Conservation (phyloP, 2,888 invertebrate genomes). For the Dryocosmus kuriphilus region DNA sequence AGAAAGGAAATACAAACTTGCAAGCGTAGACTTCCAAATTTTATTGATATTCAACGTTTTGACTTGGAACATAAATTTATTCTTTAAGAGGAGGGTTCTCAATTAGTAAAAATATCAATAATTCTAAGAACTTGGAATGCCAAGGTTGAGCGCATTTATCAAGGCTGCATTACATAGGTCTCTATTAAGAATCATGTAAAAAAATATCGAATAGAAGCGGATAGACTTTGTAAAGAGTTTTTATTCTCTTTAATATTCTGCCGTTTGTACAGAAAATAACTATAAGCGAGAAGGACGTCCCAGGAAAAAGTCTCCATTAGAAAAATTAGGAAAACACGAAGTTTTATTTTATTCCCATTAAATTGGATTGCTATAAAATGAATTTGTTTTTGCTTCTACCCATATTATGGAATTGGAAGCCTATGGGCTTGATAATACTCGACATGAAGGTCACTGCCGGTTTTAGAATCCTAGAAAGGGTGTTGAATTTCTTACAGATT, state of each 20-base stretch:
- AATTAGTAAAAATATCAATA: slow-evolving; percentile 8
- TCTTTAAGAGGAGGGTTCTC: not conserved
- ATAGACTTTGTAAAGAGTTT: slow-evolving; percentile 14
- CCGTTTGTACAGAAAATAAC: slow-evolving; percentile 20
- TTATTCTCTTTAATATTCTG: not conserved
- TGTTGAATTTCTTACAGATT: slow-evolving; percentile 13
- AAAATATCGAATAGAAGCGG: slow-evolving; percentile 16
- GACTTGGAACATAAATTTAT: not conserved
- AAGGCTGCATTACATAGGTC: slow-evolving; percentile 22
- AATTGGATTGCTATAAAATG: slow-evolving; percentile 12
- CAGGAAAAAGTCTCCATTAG: not conserved
- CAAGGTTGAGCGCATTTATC: slow-evolving; percentile 19
- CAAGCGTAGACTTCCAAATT: not conserved
- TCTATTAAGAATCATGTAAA: slow-evolving; percentile 36
- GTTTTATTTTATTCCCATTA: slow-evolving; percentile 7
- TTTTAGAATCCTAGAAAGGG: slow-evolving; percentile 12
- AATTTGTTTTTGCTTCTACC: not conserved
- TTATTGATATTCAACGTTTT: not conserved
- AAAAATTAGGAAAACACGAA: not conserved
- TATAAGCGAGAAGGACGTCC: slow-evolving; percentile 33
- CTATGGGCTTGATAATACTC: not conserved
- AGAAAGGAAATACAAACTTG: slow-evolving; percentile 19
- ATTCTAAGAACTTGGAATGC: slow-evolving; percentile 8
- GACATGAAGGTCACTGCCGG: slow-evolving; percentile 4
- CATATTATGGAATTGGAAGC: not conserved